A percentile compares a stretch with the other conserved stretches of the same genome.
These are phyloP conservation scores for Channa argus DNA, from an alignment of 2,113 vertebrate genomes.

Conservation along the genomic window DNA sequence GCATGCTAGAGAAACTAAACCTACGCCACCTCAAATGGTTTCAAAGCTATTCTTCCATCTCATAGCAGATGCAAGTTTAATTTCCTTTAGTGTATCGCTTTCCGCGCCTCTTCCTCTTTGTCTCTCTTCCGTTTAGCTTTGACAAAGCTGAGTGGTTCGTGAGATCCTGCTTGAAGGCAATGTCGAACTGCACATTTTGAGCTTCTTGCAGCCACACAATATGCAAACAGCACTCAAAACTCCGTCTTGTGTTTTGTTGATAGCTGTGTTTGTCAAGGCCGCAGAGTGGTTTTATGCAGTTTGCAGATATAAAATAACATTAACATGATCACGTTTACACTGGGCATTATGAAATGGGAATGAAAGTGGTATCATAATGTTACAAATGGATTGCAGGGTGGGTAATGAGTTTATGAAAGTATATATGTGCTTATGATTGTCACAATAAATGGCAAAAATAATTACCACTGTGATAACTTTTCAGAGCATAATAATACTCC, in stretches of 20 bases:
- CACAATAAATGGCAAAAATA: too few species aligned
- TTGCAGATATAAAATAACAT: background rate
- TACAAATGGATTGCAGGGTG: too few species aligned
- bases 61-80: constrained; percentile 13
- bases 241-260: background rate
- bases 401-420: too few species aligned
- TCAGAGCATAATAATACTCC: background rate
- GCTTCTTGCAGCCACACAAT: background rate
- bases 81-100: background rate
- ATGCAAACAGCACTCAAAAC: constrained; percentile 14
- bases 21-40: constrained; percentile 41
- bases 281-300: background rate
- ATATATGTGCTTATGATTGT: too few species aligned
- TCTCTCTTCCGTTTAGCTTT: constrained; percentile 13
- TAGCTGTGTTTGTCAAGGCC: background rate
- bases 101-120: constrained; percentile 30
- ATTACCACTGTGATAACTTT: too few species aligned
- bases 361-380: too few species aligned
- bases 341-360: too few species aligned
- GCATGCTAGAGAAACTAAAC: constrained; percentile 35
- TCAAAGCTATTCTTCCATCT: constrained; percentile 54
- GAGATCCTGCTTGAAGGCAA: constrained; percentile 27
- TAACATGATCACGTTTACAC: background rate
- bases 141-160: constrained; percentile 23
- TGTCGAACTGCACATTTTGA: background rate